Evolutionary conservation across 1,140 invertebrate genomes (phyloP), one percentile per base, ranked within the genome.

Genomic region (Drosophila pandora): DNA sequence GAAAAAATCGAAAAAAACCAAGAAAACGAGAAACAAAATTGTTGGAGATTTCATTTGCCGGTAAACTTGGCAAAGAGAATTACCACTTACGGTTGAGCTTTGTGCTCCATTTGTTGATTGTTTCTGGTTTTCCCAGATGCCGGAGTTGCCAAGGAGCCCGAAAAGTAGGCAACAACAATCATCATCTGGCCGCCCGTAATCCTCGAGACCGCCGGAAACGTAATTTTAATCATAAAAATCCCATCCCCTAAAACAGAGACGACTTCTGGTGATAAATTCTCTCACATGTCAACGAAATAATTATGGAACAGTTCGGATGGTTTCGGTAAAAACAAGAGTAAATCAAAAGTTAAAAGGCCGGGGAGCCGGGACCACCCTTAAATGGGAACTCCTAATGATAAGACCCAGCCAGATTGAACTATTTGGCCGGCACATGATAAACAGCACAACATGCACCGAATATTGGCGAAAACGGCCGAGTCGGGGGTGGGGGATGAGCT

Each of bases 351-450:
- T 55, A 50, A 49, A 34, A 47, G 25, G 17, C 2, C 17, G 37
- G 22, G 25, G 13, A 41, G n/a, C 39, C 0, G 22, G 53, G 13
- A 59, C 34, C 81, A 87, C 82, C 82, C 83, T 64, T 82, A 85
- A 87, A 68, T 34, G 72, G 21, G 17, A 68, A 76, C 49, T 67
- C 68, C 48, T 76, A 76, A 76, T 76, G 67, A 63, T 65, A 43
- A 49, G 43, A 22, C 52, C 17, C 22, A 37, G 30, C 50, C 64
- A 70, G 52, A 69, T 57, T 69, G 43, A 69, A 70, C 64, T 70
- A 70, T 55, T 59, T 53, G 76, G 57, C 70, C 39, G 59, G 67
- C 50, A 74, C 63, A 74, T 75, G 71, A 75, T 75, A 75, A 75
- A 75, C 71, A 75, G 60, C 53, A 60, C 37, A 47, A 59, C 52